These are phyloP conservation scores for Phenganax subtilis DNA, from an alignment of 92 coral and sea anemone species.

Conservation along the genomic window DNA sequence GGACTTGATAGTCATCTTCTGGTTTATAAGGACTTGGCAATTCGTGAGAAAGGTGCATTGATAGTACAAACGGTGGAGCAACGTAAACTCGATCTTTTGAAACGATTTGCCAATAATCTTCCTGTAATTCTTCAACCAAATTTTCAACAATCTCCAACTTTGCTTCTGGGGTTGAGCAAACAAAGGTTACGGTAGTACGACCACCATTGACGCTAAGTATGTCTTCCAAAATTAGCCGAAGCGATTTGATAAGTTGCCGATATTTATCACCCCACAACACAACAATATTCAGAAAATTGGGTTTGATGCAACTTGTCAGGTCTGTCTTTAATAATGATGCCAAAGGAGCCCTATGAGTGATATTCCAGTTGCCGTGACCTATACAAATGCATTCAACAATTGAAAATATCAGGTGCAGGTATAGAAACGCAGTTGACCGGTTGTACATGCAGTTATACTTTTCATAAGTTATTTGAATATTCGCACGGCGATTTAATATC, in stretches of 20 bases:
- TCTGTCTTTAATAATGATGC: slow-evolving; percentile 41
- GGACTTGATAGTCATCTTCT: slow-evolving; percentile 62
- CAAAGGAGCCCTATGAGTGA: slow-evolving; percentile 48
- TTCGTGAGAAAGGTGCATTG: slow-evolving; percentile 43
- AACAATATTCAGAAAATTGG: slow-evolving; percentile 56
- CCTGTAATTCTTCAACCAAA: slow-evolving; percentile 46
- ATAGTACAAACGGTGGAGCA: slow-evolving; percentile 57
- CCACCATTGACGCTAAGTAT: slow-evolving; percentile 6
- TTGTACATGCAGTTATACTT: too few relatives aligned
- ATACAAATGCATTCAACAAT: not conserved
- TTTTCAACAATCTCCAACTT: slow-evolving; percentile 11
- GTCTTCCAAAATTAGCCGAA: slow-evolving; percentile 45
- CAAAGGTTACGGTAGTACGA: slow-evolving; percentile 38
- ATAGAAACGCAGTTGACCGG: too few relatives aligned
- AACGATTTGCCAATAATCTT: slow-evolving; percentile 41
- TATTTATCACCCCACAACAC: slow-evolving; percentile 61
- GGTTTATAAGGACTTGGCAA: slow-evolving; percentile 66
- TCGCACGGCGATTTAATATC: too few relatives aligned
- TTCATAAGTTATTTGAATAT: too few relatives aligned
- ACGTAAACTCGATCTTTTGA: slow-evolving; percentile 53
- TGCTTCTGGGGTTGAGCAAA: slow-evolving; percentile 45
- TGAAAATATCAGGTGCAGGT: too few relatives aligned
- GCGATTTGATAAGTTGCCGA: slow-evolving; percentile 47
- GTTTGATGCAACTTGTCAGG: slow-evolving; percentile 52
- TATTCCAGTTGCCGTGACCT: slow-evolving; percentile 61